Percentiles rank a stretch among this genome's conserved stretches.
These are phyloP conservation scores for Epinotia demarniana DNA, from an alignment of 2,888 invertebrate genomes.

Conservation along the genomic window DNA sequence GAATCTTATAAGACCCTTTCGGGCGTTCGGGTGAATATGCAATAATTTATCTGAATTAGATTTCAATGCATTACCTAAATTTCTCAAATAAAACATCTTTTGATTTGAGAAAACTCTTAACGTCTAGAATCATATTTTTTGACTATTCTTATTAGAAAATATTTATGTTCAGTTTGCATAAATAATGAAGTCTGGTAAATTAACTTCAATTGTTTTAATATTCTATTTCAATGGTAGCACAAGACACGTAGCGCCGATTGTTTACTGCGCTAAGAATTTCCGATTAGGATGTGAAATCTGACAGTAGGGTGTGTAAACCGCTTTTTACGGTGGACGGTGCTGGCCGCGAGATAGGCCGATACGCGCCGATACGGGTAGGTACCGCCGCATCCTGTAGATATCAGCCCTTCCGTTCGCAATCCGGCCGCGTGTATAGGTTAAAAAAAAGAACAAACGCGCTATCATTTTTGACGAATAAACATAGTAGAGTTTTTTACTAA, in stretches of 20 bases:
- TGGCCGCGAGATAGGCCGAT: slow-evolving; percentile 23
- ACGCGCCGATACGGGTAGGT: slow-evolving; percentile 35
- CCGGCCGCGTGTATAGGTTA: not conserved
- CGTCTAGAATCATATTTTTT: not conserved
- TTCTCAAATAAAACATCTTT: not conserved
- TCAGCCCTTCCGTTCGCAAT: slow-evolving; percentile 39
- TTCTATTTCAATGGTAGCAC: slow-evolving; percentile 5
- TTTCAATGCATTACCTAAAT: not conserved
- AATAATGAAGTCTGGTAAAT: not conserved
- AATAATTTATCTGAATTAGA: slow-evolving; percentile 17
- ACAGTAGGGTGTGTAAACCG: slow-evolving; percentile 28
- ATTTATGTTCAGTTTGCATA: not conserved
- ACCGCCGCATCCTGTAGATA: slow-evolving; percentile 37
- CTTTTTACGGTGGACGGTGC: slow-evolving; percentile 12
- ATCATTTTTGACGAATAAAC: not conserved
- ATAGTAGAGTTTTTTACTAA: not conserved
- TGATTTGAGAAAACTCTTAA: no score
- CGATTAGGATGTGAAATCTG: slow-evolving; percentile 43
- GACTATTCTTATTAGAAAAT: not conserved
- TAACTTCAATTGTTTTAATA: not conserved
- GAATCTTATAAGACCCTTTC: slow-evolving; percentile 12
- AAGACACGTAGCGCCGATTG: not conserved
- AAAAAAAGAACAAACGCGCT: slow-evolving; percentile 24
- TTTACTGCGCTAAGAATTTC: slow-evolving; percentile 39
- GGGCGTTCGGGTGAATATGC: slow-evolving; percentile 38